Evolutionary conservation across 2,113 vertebrate genomes (phyloP), one percentile per base, ranked within the genome.

Genomic region (Epinephelus fuscoguttatus): DNA sequence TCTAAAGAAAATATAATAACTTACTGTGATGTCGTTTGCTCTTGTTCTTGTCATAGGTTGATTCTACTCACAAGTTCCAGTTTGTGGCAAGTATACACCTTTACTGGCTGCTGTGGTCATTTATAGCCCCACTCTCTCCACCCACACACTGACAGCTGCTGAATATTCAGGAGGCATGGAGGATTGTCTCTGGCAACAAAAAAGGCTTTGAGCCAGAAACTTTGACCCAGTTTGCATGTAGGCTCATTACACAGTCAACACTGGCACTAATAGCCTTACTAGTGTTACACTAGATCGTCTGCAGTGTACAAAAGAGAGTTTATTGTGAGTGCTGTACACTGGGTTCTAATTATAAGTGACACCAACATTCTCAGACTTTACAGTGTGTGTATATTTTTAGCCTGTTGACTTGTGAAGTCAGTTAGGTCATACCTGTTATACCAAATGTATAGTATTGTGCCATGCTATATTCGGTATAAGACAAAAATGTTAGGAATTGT

Each of bases 51-150:
- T 45, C 45, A 6, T 19, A 66, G 4, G 33, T 45, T 42, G 14
- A 4, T 14, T 2, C 3, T 17, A 2, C 8, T 55, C 21, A 12
- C 19, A 7, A 64, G 47, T 25, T 84, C 52, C 25, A 55, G 77
- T 78, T 56, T 50, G 45, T 53, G 17, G 21, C 4, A 53, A 25
- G 61, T 33, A 55, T 45, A 53, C n/a, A 70, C 17, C 64, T 66
- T 70, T 1, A 18, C 27, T 69, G 14, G 42, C 55, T 6, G 7
- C 25, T 47, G 49, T 25, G 64, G 17, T 42, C 49, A 61, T 86
- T 91, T 94, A 94, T 85, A 90, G 8, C 15, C 14, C 33, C 19
- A 2, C 1, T 66, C 14, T 56, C 79, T 45, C 87, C 92, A 33
- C 91, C 89, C 87, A 74, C 81, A 17, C 27, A 6, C 12, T 47